Evolutionary conservation across 2,113 vertebrate species (phyloP).

Genomic region (Heptranchias perlo): DNA sequence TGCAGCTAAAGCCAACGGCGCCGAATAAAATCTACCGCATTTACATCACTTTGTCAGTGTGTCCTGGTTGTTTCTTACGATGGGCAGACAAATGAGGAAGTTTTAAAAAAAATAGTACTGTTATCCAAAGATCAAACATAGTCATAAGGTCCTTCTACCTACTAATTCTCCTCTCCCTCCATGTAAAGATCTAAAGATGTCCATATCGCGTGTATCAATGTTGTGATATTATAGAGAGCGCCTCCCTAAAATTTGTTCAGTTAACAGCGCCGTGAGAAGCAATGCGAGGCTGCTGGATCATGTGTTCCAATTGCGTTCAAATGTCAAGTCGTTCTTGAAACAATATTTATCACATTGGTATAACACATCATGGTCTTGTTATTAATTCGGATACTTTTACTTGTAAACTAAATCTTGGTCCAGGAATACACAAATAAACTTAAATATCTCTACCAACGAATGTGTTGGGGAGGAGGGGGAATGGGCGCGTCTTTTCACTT

Average conservation of each 20-base stretch:
- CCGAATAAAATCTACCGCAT: background rate
- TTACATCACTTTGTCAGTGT: too few species aligned
- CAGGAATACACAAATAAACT: background rate
- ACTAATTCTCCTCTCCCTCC: background rate
- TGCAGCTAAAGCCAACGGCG: background rate
- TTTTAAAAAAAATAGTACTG: background rate
- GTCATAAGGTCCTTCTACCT: background rate
- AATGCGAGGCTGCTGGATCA: background rate
- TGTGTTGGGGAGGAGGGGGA: background rate
- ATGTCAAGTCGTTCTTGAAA: conserved; percentile 1
- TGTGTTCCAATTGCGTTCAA: background rate
- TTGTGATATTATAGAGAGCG: background rate
- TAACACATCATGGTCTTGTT: background rate
- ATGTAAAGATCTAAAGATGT: background rate
- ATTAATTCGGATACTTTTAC: background rate
- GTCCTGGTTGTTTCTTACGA: background rate
- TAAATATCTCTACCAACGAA: too few species aligned
- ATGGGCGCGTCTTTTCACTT: background rate
- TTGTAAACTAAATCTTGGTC: background rate
- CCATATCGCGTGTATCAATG: background rate
- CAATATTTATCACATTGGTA: background rate
- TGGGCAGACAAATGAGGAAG: background rate
- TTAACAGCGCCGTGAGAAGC: background rate
- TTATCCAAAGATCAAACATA: background rate
- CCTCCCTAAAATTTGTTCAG: background rate